Conservation (phyloP, 2,888 invertebrate species). For the Masnerella sp. region DNA sequence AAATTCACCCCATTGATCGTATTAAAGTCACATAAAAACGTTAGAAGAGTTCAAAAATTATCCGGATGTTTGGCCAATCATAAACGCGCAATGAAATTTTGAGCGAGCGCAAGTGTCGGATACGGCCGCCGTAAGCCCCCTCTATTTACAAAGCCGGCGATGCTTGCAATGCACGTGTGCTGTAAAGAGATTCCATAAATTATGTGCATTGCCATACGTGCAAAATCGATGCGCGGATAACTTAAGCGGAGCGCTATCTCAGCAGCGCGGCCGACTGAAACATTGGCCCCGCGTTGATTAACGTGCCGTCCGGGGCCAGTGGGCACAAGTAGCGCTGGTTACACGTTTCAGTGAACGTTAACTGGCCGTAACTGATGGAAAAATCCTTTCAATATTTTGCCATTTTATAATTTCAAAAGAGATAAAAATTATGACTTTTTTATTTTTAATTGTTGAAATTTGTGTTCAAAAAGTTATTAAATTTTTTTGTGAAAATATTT, state of each 20-base stretch:
- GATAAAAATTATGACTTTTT: too few relatives aligned
- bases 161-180: conserved; percentile 29
- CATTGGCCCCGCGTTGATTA: conserved; percentile 31
- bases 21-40: conserved; percentile 25
- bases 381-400: conserved; percentile 24
- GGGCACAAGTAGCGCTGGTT: conserved; percentile 23
- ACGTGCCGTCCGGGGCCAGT: conserved; percentile 21
- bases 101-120: too few relatives aligned
- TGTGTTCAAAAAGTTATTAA: too few relatives aligned
- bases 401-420: too few relatives aligned
- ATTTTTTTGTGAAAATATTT: too few relatives aligned
- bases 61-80: conserved; percentile 7
- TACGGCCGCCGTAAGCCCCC: neutral
- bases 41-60: conserved; percentile 16
- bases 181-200: conserved; percentile 27
- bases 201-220: conserved; percentile 32
- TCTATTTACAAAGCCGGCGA: conserved; percentile 35
- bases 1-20: neutral
- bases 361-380: conserved; percentile 22
- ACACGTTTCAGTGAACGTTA: conserved; percentile 23
- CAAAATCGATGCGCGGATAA: conserved; percentile 37
- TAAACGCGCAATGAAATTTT: conserved; percentile 32
- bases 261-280: conserved; percentile 28
- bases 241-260: conserved; percentile 38
- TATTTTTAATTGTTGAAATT: too few relatives aligned